phyloP scores from a whole-genome alignment of 2,888 invertebrate genomes.

The Monoplex corrugatus region DNA sequence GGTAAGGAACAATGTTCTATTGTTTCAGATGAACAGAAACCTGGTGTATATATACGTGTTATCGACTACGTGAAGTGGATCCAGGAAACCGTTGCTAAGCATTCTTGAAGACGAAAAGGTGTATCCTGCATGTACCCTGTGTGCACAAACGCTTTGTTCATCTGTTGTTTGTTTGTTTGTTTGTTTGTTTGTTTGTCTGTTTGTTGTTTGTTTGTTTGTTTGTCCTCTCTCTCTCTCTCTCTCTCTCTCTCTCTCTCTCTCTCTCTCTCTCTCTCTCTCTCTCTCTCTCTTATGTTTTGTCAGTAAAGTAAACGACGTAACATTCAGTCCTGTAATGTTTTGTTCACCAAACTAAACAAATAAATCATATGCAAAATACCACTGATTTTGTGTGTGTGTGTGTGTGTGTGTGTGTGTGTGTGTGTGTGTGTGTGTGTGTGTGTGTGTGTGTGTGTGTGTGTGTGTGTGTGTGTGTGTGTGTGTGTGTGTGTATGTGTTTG shows the following conservation, averaged over 20 bases:
- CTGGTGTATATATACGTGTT: slow-evolving; percentile 71
- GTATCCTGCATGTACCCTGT: too few relatives aligned
- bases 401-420: slow-evolving; percentile 13
- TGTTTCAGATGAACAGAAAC: slow-evolving; percentile 65
- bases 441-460: not conserved
- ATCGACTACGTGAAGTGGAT: slow-evolving; percentile 68
- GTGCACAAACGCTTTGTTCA: too few relatives aligned
- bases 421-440: not conserved
- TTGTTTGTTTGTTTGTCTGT: too few relatives aligned
- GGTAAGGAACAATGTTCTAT: too few relatives aligned
- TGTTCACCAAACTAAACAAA: not conserved
- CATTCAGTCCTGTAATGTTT: too few relatives aligned
- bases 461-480: not conserved
- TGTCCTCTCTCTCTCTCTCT: too few relatives aligned
- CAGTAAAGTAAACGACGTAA: not conserved
- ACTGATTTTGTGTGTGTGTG: not conserved
- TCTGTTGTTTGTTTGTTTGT: too few relatives aligned
- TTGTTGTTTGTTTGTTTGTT: too few relatives aligned
- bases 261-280: too few relatives aligned
- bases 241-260: too few relatives aligned
- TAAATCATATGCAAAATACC: not conserved
- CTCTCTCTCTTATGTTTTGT: too few relatives aligned
- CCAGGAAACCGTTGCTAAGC: slow-evolving; percentile 61
- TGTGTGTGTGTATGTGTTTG: not conserved
- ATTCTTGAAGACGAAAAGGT: slow-evolving; percentile 31